Conservation (phyloP, 2,797 vertebrate species). For the Lepilemur septentrionalis region DNA sequence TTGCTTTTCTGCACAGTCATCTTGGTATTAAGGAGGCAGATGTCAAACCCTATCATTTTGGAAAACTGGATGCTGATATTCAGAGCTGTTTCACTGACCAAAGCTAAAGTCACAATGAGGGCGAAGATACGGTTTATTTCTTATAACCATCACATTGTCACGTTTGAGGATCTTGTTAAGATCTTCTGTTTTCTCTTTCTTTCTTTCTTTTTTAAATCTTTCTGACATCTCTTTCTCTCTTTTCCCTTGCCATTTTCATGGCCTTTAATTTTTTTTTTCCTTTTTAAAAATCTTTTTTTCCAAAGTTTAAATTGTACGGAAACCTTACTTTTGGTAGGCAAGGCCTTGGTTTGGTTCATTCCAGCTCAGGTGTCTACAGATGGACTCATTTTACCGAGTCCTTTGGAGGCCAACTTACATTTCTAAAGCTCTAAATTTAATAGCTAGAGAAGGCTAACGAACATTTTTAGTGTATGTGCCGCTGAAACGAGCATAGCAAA, state of each 20-base stretch:
- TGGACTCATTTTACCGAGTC: background rate
- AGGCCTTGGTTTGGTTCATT: conserved; percentile 4
- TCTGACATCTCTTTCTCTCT: background rate
- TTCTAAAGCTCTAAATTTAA: conserved; percentile 22
- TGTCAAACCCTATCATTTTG: conserved; percentile 34
- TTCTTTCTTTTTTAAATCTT: background rate
- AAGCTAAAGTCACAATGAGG: background rate
- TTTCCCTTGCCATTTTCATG: background rate
- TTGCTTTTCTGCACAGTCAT: conserved; percentile 39
- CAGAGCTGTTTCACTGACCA: conserved; percentile 46
- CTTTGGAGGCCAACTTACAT: background rate
- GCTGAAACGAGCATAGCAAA: background rate
- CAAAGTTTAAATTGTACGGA: background rate
- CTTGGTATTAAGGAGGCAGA: conserved; percentile 70
- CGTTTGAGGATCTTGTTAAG: background rate
- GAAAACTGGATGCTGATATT: background rate
- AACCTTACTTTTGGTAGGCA: background rate
- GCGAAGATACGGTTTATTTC: background rate
- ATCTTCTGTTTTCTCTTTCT: background rate
- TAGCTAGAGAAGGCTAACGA: background rate
- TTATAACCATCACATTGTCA: background rate
- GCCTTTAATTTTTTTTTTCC: background rate
- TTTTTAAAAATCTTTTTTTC: background rate
- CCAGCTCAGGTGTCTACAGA: background rate
- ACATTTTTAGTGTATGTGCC: background rate